Conservation (phyloP, 2,113 vertebrate species). For the Perognathus longimembris region DNA sequence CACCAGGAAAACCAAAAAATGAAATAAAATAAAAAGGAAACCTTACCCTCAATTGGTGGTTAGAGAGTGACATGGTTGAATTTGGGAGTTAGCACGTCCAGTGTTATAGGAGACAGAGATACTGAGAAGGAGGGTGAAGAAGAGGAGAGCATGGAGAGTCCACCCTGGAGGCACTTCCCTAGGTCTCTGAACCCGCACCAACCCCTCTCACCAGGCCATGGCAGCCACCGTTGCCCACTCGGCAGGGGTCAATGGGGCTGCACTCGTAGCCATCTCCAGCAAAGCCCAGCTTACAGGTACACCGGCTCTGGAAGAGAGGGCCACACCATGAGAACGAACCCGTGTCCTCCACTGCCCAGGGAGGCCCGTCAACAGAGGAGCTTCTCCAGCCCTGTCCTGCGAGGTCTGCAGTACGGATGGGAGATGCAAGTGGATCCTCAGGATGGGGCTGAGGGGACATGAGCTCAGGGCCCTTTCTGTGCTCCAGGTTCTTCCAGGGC, state of each 20-base stretch:
- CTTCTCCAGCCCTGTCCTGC: background rate
- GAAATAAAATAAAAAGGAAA: too few relatives aligned
- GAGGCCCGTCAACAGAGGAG: background rate
- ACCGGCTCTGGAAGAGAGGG: constrained; percentile 89
- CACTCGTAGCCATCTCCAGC: constrained; percentile 92
- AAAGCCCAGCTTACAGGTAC: constrained; percentile 93
- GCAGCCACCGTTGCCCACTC: constrained; percentile 92
- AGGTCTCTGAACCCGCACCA: background rate
- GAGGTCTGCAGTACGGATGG: background rate
- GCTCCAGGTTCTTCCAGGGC: background rate
- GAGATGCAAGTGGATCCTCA: background rate
- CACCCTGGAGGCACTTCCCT: background rate
- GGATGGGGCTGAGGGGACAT: background rate
- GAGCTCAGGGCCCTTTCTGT: background rate
- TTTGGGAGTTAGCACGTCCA: background rate
- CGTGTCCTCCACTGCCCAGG: background rate
- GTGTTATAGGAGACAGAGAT: background rate
- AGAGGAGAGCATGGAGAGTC: too few relatives aligned
- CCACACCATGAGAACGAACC: too few relatives aligned
- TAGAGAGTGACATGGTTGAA: background rate
- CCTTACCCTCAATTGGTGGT: background rate
- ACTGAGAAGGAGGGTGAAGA: background rate
- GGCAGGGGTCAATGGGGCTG: constrained; percentile 91
- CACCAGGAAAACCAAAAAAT: too few relatives aligned
- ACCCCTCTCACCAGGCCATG: constrained; percentile 89